Evolutionary conservation across 2,113 vertebrate genomes (phyloP), one percentile per base, ranked within the genome.

Genomic region (Sminthopsis crassicaudata): DNA sequence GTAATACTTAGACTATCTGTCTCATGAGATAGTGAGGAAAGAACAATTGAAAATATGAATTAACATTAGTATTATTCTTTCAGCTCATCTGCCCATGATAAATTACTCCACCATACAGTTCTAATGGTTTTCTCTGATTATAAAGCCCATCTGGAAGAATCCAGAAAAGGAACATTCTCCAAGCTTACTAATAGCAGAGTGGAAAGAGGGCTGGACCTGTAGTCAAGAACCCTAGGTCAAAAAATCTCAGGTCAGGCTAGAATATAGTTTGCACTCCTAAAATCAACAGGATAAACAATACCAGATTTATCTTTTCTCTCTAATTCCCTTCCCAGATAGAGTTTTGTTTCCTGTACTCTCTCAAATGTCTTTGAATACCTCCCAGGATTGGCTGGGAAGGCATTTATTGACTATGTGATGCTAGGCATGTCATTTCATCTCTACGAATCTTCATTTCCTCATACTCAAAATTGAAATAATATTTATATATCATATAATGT

Each of bases 291-390:
- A 42, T 84, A 42, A 84, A 42, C 42, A 42, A 23, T 23, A 24
- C 30, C 90, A 90, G n/a, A 92, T 50, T 60, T 91, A 53, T 10
- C 2, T 22, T 92, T 91, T 30, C 90, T 93, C 84, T 94, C 88
- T 14, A 76, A 76, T n/a, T 76, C 14, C 14, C 60, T 76, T 84
- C 42, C 16, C n/a, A 84, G 19, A 42, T 84, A 84, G 67, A 84
- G 42, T 84, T 36, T 90, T 7, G 5, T 90, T 8, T 5, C 46
- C 11, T 89, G 25, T 11, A 84, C 53, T 60, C 26, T 93, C 42
- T 50, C 11, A 95, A 51, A 3, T 89, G 19, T 46, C 67, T 94
- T 94, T 48, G 46, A 84, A 88, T 48, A 91, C 0, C 57, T 92
- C 46, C 12, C 42, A 94, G 14, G 90, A 51, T 26, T 7, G 46